Conservation (phyloP, 2,888 invertebrate genomes). For the Ormyrus rosae region DNA sequence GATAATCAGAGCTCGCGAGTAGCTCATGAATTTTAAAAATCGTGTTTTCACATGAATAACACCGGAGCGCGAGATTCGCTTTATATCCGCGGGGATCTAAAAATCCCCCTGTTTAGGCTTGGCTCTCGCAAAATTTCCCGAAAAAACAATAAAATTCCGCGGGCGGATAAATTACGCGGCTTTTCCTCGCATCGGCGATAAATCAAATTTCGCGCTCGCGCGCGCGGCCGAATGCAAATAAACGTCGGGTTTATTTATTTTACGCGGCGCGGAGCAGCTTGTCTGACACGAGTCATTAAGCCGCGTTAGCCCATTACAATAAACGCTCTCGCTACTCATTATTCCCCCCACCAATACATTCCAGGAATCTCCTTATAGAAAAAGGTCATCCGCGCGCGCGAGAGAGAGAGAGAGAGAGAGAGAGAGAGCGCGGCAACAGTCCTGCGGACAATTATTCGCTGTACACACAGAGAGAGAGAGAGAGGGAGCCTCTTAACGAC, state of each 20-base stretch:
- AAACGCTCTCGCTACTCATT: slow-evolving; percentile 19
- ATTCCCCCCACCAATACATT: not conserved
- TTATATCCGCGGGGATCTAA: too few species aligned
- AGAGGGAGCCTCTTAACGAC: not conserved
- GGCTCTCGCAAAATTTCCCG: not conserved
- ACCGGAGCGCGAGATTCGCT: not conserved
- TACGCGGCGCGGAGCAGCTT: not conserved
- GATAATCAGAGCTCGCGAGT: not conserved
- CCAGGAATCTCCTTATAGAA: not conserved
- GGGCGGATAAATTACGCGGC: not conserved
- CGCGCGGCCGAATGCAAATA: not conserved
- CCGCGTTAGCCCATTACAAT: slow-evolving; percentile 3
- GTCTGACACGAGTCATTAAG: slow-evolving; percentile 24
- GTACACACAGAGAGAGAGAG: not conserved
- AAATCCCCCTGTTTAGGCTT: too few species aligned
- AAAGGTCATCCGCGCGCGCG: too few species aligned
- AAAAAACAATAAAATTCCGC: not conserved
- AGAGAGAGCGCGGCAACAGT: not conserved
- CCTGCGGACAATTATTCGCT: not conserved
- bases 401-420: too few species aligned
- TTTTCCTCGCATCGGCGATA: not conserved
- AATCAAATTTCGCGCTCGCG: slow-evolving; percentile 14
- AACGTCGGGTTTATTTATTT: slow-evolving; percentile 26
- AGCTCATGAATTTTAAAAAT: slow-evolving; percentile 24
- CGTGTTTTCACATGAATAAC: not conserved